phyloP scores from a whole-genome alignment of 2,113 vertebrate genomes.

The Corvus cornix region DNA sequence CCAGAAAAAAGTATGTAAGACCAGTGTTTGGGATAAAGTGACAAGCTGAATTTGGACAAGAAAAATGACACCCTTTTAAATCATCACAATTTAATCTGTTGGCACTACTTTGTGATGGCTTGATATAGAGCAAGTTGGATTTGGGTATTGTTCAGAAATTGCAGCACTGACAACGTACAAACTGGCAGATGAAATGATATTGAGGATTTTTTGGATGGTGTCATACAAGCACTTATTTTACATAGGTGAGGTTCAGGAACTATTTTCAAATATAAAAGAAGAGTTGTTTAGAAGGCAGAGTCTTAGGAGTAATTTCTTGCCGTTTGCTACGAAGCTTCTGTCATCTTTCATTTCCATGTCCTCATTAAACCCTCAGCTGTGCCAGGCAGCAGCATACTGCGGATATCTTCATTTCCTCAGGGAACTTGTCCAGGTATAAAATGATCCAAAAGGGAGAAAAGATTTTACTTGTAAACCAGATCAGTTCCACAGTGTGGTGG shows the following conservation, averaged over 20 bases:
- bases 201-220: not conserved
- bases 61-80: not conserved
- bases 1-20: not conserved
- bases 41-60: not conserved
- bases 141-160: fast-evolving
- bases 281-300: not conserved
- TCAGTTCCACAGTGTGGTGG: not conserved
- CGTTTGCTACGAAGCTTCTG: not conserved
- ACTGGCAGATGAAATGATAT: not conserved
- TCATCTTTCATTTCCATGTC: not conserved
- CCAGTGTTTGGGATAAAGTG: not conserved
- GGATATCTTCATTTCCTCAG: not conserved
- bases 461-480: not conserved
- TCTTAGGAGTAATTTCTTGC: not conserved
- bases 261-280: not conserved
- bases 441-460: not conserved
- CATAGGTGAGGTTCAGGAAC: not conserved
- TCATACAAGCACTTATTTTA: not conserved
- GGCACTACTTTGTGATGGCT: not conserved
- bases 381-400: not conserved
- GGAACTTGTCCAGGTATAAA: not conserved
- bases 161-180: not conserved
- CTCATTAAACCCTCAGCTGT: not conserved
- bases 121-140: not conserved
- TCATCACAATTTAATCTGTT: not conserved